Percentiles rank a stretch among this genome's conserved stretches.
Conservation (phyloP, 2,113 vertebrate species). For the Corapipo altera region DNA sequence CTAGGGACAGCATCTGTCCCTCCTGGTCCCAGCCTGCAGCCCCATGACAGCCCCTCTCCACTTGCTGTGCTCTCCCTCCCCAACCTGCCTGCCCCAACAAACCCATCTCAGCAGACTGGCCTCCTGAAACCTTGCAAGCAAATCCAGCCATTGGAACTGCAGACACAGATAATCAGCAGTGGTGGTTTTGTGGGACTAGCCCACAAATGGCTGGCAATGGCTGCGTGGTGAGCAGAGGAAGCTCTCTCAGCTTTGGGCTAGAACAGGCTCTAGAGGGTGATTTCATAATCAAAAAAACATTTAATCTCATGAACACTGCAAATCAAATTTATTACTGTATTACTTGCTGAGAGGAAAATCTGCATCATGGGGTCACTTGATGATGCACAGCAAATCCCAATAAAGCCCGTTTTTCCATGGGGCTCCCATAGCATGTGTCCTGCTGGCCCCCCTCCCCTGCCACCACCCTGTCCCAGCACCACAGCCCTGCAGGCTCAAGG, state of each 20-base stretch:
- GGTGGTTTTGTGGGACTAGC: slow-evolving; percentile 73
- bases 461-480: not conserved
- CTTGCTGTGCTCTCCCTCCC: not conserved
- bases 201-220: slow-evolving; percentile 71
- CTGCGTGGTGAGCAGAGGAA: slow-evolving; percentile 57
- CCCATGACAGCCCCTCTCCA: not conserved
- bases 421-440: rapidly evolving
- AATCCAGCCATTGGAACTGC: slow-evolving; percentile 20
- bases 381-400: not conserved
- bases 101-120: not conserved
- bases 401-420: slow-evolving; percentile 38
- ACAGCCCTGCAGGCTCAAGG: not conserved
- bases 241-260: slow-evolving; percentile 70
- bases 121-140: not conserved
- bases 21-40: not conserved
- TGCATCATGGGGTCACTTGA: slow-evolving; percentile 41
- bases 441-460: not conserved
- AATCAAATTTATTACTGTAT: slow-evolving; percentile 77
- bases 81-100: not conserved
- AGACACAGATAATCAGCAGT: slow-evolving; percentile 43
- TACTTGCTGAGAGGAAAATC: slow-evolving; percentile 63
- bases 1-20: not conserved
- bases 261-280: slow-evolving; percentile 74
- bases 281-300: slow-evolving; percentile 74
- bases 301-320: slow-evolving; percentile 74